These are phyloP conservation scores for Anableps anableps DNA, from an alignment of 2,797 vertebrate genomes.

Conservation along the genomic window DNA sequence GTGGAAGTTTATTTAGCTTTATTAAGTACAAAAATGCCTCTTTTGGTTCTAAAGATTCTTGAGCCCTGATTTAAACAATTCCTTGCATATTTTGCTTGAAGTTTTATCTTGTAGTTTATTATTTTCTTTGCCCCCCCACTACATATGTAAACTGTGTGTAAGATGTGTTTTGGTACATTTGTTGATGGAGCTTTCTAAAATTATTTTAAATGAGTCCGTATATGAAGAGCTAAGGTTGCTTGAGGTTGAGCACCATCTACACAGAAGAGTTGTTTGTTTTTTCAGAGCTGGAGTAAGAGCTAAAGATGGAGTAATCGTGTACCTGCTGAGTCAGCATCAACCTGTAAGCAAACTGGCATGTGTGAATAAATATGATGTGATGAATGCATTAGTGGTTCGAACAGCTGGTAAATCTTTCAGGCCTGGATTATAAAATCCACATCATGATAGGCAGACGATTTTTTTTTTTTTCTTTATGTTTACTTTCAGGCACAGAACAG, in stretches of 20 bases:
- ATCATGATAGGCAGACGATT: neutral
- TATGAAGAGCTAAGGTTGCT: neutral
- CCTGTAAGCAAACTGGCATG: constrained; percentile 6
- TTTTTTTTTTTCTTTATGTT: neutral
- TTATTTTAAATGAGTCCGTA: neutral
- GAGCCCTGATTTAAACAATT: too few relatives aligned
- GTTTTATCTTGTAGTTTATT: too few relatives aligned
- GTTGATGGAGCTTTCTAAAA: neutral
- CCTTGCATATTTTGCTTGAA: too few relatives aligned
- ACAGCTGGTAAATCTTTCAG: constrained; percentile 5
- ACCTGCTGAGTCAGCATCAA: constrained; percentile 2
- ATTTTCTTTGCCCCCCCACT: too few relatives aligned
- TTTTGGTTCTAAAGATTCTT: too few relatives aligned
- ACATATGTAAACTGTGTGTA: too few relatives aligned
- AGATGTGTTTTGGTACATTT: too few relatives aligned
- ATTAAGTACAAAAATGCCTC: too few relatives aligned
- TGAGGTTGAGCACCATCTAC: neutral
- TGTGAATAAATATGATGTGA: constrained; percentile 4
- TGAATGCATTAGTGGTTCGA: neutral
- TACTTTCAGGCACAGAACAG: neutral
- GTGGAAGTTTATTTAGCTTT: too few relatives aligned
- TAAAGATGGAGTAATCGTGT: neutral
- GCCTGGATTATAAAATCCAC: neutral
- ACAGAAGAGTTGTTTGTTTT: neutral
- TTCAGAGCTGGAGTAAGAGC: neutral